Evolutionary conservation across 2,113 vertebrate genomes (phyloP).

Genomic region (Dendropsophus ebraccatus): DNA sequence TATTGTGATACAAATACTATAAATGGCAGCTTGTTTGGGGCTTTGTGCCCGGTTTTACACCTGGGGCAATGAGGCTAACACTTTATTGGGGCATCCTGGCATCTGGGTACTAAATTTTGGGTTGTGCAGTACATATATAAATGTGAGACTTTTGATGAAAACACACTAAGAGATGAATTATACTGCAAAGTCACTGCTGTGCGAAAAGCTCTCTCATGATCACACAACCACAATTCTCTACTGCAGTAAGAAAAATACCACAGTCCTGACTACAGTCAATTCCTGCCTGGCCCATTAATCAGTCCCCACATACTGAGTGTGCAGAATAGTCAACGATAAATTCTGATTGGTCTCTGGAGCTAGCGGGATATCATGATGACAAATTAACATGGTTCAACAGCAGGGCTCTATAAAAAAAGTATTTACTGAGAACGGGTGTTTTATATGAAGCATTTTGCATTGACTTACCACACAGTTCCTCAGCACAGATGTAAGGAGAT

Average conservation of each 20-base stretch:
- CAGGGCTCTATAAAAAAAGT: background rate
- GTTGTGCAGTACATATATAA: too few relatives aligned
- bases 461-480: too few relatives aligned
- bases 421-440: background rate
- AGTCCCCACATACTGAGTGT: background rate
- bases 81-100: too few relatives aligned
- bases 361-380: background rate
- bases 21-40: too few relatives aligned
- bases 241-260: constrained; percentile 9
- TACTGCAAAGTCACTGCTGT: background rate
- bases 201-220: background rate
- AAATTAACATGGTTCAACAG: background rate
- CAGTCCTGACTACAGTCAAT: background rate
- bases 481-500: too few relatives aligned
- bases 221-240: background rate
- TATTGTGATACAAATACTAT: too few relatives aligned
- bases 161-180: background rate
- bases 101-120: too few relatives aligned
- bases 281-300: background rate
- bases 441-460: background rate
- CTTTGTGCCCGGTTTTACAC: background rate
- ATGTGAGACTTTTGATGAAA: background rate
- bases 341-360: background rate
- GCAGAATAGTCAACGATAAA: background rate
- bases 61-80: background rate